phyloP scores from a whole-genome alignment of 2,888 invertebrate genomes.

The Vanessa cardui region DNA sequence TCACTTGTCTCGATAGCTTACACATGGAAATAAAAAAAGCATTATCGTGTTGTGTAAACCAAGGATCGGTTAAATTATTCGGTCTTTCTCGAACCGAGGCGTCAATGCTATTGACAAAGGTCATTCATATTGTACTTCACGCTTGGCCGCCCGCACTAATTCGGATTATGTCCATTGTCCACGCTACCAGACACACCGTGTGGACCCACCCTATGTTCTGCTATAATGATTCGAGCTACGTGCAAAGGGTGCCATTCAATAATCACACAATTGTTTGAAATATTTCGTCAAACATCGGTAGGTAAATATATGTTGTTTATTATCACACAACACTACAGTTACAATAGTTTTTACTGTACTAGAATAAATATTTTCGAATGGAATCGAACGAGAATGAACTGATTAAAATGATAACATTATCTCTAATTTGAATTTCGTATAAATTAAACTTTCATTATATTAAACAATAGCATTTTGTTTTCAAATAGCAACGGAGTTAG shows the following conservation, averaged over 20 bases:
- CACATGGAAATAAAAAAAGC: neutral
- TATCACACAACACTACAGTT: neutral
- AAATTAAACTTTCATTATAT: too few species aligned
- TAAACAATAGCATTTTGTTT: too few species aligned
- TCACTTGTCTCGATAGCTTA: too few species aligned
- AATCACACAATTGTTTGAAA: conserved; percentile 39
- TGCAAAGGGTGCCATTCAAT: conserved; percentile 35
- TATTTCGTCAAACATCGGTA: conserved; percentile 35
- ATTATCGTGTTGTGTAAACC: conserved; percentile 52
- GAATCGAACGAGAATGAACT: too few species aligned
- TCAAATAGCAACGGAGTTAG: too few species aligned
- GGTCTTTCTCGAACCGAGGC: conserved; percentile 55
- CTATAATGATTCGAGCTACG: conserved; percentile 30
- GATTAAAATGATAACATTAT: too few species aligned
- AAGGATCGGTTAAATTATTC: conserved; percentile 59
- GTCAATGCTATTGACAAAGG: conserved; percentile 75
- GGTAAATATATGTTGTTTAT: neutral
- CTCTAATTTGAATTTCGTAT: too few species aligned
- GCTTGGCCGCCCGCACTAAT: conserved; percentile 70
- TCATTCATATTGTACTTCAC: conserved; percentile 76
- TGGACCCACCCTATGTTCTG: conserved; percentile 21
- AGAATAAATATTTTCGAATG: too few species aligned
- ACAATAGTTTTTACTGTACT: too few species aligned
- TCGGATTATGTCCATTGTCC: conserved; percentile 65
- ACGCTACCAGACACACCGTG: conserved; percentile 33